Evolutionary conservation across 2,888 invertebrate genomes (phyloP).

Genomic region (Volucella bombylans): DNA sequence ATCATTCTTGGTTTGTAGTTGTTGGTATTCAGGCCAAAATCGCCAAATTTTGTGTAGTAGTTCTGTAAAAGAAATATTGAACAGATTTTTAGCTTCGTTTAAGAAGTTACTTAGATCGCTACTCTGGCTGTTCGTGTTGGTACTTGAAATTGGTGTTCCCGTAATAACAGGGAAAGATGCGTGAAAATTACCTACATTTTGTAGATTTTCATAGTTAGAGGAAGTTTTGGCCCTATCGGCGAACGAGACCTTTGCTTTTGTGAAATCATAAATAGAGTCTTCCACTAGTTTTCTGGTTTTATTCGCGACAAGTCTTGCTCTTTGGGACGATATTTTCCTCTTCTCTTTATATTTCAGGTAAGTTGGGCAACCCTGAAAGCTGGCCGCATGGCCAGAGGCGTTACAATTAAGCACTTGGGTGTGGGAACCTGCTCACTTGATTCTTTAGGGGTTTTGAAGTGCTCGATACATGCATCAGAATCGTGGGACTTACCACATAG

Average conservation of each 20-base stretch:
- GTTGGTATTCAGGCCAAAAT: no score
- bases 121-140: no score
- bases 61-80: no score
- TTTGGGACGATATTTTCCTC: neutral
- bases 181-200: neutral
- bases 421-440: neutral
- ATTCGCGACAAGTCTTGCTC: neutral
- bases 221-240: constrained; percentile 3
- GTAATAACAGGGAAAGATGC: no score
- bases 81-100: no score
- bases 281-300: neutral
- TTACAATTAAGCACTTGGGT: neutral
- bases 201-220: neutral
- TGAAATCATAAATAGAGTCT: neutral
- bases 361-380: neutral
- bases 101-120: no score
- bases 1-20: neutral
- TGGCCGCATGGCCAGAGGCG: neutral
- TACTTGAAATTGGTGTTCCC: no score
- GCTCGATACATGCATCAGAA: neutral
- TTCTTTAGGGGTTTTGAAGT: neutral
- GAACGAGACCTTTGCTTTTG: neutral
- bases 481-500: neutral
- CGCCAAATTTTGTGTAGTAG: neutral
- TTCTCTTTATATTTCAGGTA: neutral